Conservation (phyloP, 2,797 vertebrate genomes). For the Cryptoblepharus egeriae region DNA sequence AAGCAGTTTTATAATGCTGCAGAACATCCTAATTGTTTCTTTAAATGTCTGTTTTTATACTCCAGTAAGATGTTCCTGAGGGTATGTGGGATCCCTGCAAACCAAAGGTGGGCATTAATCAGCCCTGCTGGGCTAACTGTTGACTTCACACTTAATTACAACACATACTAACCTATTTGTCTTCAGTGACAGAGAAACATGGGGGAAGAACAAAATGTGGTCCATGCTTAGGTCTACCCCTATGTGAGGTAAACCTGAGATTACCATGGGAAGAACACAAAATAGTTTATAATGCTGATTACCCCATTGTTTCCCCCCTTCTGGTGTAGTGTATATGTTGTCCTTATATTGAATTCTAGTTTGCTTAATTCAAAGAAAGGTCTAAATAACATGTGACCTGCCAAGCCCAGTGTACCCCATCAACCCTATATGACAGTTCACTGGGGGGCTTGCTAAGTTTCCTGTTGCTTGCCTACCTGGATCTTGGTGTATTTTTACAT, state of each 20-base stretch:
- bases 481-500: background rate
- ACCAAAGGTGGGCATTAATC: slow-evolving; percentile 30
- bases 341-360: no score
- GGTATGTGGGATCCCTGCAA: slow-evolving; percentile 7
- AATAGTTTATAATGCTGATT: background rate
- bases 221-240: background rate
- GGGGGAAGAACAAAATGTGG: background rate
- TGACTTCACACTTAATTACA: slow-evolving; percentile 52
- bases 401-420: background rate
- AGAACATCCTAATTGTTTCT: slow-evolving; percentile 45
- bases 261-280: background rate
- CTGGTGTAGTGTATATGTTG: background rate
- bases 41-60: slow-evolving; percentile 51
- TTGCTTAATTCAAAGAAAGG: background rate
- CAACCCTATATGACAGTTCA: no score
- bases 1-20: background rate
- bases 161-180: slow-evolving; percentile 44
- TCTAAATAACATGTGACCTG: no score
- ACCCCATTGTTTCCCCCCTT: background rate
- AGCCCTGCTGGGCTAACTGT: slow-evolving; percentile 33
- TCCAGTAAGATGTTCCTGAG: slow-evolving; percentile 19
- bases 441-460: background rate
- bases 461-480: background rate
- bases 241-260: background rate
- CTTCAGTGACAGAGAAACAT: background rate